Base-by-base conservation (phyloP, 2,888 invertebrate genomes). In the Physocephala rufipes region DNA sequence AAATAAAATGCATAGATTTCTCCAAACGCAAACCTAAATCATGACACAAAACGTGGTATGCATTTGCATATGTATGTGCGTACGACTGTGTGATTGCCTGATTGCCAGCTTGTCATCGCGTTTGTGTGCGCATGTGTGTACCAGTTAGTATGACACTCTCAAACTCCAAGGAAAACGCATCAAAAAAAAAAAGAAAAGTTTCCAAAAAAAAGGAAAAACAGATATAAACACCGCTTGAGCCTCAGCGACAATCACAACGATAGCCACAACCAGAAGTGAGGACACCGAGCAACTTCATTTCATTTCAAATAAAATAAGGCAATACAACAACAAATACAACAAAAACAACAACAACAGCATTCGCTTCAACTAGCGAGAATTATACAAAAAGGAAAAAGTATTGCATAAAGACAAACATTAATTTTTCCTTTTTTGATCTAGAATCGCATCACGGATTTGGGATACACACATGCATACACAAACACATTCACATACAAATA, bases 1-100 rank as follows among this genome's bases (percentile, higher is more conserved):
- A 68, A 61, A 71, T 61, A 66, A 71, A 71, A 61, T 61, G 45
- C 47, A 65, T 59, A 65, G 58, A 70, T 45, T 28, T 58, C 47
- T 9, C 30, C 51, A 62, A 61, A 30, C 62, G 36, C 36, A 36
- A 36, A 36, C 36, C 36, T 36, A 36, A 36, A 9, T 9, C 36
- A 36, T 36, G 36, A 9, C 36, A 36, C 36, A 36, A 36, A 36
- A 36, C 5, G 36, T 36, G 36, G 36, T 36, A 36, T 9, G 9
- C 36, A 36, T 36, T 7, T 36, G 9, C 9, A 36, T 19, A 19
- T 21, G 19, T n/a, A 43, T 66, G 53, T 47, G 43, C 36, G 21
- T 15, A 36, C 36, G 16, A 13, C n/a, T 21, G 43, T 15, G 19
- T 43, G 43, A 19, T 45, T 26, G 30, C 16, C 13, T 26, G n/a